phyloP scores from a whole-genome alignment of 1,140 invertebrate species.

The Eumaeus atala region DNA sequence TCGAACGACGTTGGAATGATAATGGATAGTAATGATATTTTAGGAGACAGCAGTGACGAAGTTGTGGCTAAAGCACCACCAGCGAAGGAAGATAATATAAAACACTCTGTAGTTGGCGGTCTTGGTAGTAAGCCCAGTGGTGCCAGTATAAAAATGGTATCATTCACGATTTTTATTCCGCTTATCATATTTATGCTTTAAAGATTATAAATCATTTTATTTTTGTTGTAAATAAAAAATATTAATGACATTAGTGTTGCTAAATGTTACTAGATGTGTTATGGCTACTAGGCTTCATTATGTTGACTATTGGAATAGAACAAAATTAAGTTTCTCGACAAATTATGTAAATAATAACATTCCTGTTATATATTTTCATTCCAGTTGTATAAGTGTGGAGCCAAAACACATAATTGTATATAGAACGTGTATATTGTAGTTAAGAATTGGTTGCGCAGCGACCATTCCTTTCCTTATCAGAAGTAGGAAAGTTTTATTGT shows the following conservation, averaged over 20 bases:
- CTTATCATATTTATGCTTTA: conserved; percentile 50
- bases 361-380: conserved; percentile 67
- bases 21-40: conserved; percentile 54
- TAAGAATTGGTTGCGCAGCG: conserved; percentile 58
- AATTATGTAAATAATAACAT: conserved; percentile 63
- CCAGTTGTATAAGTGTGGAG: conserved; percentile 56
- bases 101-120: conserved; percentile 51
- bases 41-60: conserved; percentile 51
- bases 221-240: conserved; percentile 56
- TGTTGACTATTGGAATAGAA: conserved; percentile 45
- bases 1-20: conserved; percentile 59
- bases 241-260: conserved; percentile 46
- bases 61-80: conserved; percentile 42
- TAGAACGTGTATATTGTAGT: conserved; percentile 67
- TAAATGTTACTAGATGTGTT: conserved; percentile 45
- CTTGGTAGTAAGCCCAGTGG: conserved; percentile 48
- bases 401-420: conserved; percentile 62
- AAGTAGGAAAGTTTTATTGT: conserved; percentile 14
- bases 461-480: conserved; percentile 24
- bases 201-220: conserved; percentile 27
- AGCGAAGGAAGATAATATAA: conserved; percentile 59
- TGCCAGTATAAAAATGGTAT: conserved; percentile 31
- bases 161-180: conserved; percentile 38
- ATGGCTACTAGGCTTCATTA: conserved; percentile 51
- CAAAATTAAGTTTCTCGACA: conserved; percentile 28